Conservation (phyloP, 1,140 invertebrate species). For the Brachionus rotundiformis region DNA sequence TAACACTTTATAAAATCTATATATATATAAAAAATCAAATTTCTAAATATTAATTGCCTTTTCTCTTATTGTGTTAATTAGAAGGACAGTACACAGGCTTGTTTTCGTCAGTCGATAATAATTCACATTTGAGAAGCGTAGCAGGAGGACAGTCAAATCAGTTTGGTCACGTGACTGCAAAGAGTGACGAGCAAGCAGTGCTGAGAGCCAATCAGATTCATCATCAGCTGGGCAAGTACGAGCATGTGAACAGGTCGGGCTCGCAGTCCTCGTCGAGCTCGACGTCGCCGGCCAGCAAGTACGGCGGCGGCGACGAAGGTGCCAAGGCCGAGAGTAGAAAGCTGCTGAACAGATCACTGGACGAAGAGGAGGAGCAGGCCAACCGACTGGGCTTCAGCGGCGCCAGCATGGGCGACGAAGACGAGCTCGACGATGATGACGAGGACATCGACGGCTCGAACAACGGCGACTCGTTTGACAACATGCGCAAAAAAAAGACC, state of each 20-base stretch:
- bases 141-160: background rate
- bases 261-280: background rate
- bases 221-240: background rate
- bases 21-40: background rate
- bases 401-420: conserved; percentile 31
- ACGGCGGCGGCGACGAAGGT: too few species aligned
- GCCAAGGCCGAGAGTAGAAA: background rate
- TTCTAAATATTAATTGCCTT: too few species aligned
- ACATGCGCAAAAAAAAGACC: conserved; percentile 89
- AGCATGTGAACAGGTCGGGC: background rate
- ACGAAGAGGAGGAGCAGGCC: background rate
- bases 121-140: background rate
- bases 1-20: too few species aligned
- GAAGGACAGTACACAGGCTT: conserved; percentile 9
- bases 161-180: background rate
- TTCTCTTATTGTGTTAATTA: background rate
- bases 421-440: background rate
- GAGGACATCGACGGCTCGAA: conserved; percentile 41
- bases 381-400: background rate
- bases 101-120: background rate
- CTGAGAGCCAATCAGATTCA: background rate
- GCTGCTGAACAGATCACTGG: background rate
- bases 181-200: background rate
- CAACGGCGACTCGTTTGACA: conserved; percentile 39
- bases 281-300: background rate